Conservation (phyloP, 2,797 vertebrate species). For the Gambelia wislizenii region DNA sequence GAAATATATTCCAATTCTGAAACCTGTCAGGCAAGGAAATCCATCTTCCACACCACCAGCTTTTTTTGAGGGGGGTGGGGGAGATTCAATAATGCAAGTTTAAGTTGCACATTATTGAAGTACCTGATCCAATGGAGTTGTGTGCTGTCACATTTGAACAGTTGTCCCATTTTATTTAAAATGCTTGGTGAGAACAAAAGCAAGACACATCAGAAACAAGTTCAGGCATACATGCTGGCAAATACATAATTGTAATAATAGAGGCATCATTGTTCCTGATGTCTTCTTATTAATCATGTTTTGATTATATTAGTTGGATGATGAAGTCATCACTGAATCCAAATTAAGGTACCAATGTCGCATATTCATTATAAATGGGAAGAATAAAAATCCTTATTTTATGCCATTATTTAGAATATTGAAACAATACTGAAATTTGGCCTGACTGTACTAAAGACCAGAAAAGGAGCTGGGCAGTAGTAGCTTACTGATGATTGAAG, state of each 20-base stretch:
- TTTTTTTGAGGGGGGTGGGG: background rate
- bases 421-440: constrained; percentile 42
- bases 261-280: constrained; percentile 66
- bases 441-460: background rate
- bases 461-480: constrained; percentile 16
- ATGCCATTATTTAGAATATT: constrained; percentile 48
- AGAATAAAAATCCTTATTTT: constrained; percentile 52
- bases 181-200: constrained; percentile 49
- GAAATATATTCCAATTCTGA: background rate
- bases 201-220: constrained; percentile 30
- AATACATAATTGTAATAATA: constrained; percentile 69
- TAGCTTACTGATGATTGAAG: background rate
- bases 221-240: constrained; percentile 50
- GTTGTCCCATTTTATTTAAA: constrained; percentile 55
- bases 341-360: constrained; percentile 70
- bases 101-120: constrained; percentile 31
- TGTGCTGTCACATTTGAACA: constrained; percentile 34
- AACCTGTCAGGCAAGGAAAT: background rate
- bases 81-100: background rate
- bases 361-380: constrained; percentile 59
- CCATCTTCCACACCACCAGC: background rate
- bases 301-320: constrained; percentile 61
- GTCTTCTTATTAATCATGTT: constrained; percentile 71
- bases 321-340: constrained; percentile 67
- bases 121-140: constrained; percentile 6